Percentiles rank a stretch among this genome's conserved stretches.
Evolutionary conservation across 2,888 invertebrate genomes (phyloP).

Genomic region (Zaprionus bogoriensis): DNA sequence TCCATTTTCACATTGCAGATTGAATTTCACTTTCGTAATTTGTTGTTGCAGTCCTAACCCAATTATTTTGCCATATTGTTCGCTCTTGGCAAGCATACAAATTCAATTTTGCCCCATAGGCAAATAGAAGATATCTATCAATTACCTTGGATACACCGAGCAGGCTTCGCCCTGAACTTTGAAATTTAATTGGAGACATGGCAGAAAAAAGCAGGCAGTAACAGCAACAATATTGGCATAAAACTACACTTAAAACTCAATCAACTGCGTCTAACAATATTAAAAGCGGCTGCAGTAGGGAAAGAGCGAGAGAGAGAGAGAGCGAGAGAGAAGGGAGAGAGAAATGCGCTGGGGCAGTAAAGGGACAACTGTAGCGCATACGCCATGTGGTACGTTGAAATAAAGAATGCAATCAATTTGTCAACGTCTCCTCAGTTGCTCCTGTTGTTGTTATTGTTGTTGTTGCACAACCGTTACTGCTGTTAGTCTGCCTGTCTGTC

Average conservation of each 20-base stretch:
- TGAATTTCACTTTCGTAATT: not conserved
- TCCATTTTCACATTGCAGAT: not conserved
- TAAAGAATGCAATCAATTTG: constrained; percentile 78
- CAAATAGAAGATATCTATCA: constrained; percentile 15
- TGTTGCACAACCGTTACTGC: constrained; percentile 25
- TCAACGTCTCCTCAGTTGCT: constrained; percentile 58
- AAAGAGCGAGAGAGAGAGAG: not conserved
- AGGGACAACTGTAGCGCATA: constrained; percentile 55
- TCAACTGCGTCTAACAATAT: constrained; percentile 72
- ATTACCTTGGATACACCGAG: constrained; percentile 19
- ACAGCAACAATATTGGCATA: constrained; percentile 49
- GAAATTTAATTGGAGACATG: constrained; percentile 59
- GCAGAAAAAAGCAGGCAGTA: not conserved
- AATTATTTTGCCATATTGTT: constrained; percentile 16
- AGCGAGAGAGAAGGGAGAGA: not conserved
- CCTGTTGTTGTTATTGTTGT: constrained; percentile 11
- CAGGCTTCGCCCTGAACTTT: constrained; percentile 27
- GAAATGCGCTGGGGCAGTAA: not conserved
- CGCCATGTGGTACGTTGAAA: constrained; percentile 65
- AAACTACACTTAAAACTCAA: constrained; percentile 74
- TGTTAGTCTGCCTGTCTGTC: constrained; percentile 12
- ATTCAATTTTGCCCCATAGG: constrained; percentile 29
- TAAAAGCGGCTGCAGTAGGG: constrained; percentile 40
- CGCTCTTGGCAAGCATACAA: constrained; percentile 2
- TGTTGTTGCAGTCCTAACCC: constrained; percentile 9